Conservation (phyloP, 1,140 invertebrate species). For the Drosophila willistoni region DNA sequence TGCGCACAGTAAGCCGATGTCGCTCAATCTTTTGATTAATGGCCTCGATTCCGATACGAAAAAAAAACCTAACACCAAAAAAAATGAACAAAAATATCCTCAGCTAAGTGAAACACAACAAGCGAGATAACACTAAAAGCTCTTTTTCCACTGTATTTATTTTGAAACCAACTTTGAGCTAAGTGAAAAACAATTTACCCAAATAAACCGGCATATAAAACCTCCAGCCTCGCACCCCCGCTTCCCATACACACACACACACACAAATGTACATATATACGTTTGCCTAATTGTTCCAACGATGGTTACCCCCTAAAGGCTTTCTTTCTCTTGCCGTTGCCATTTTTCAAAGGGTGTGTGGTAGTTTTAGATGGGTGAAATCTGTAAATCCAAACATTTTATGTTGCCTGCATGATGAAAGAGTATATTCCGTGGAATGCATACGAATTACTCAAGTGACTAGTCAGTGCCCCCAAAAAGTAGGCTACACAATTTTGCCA, state of each 20-base stretch:
- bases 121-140: slow-evolving; percentile 65
- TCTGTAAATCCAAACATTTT: slow-evolving; percentile 57
- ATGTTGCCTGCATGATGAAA: slow-evolving; percentile 25
- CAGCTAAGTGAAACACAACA: slow-evolving; percentile 69
- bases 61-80: neutral
- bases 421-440: neutral
- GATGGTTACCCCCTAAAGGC: slow-evolving; percentile 30
- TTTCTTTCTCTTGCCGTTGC: slow-evolving; percentile 24
- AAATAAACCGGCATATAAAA: slow-evolving; percentile 51
- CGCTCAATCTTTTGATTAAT: slow-evolving; percentile 62
- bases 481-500: neutral
- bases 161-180: slow-evolving; percentile 74
- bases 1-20: slow-evolving; percentile 38
- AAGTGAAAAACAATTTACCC: slow-evolving; percentile 81
- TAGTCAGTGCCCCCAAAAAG: neutral
- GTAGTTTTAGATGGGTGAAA: slow-evolving; percentile 29
- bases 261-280: slow-evolving; percentile 20
- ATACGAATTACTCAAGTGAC: too few relatives aligned
- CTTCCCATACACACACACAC: slow-evolving; percentile 18
- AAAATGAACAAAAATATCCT: slow-evolving; percentile 19
- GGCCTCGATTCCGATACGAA: slow-evolving; percentile 38
- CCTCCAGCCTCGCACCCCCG: slow-evolving; percentile 20
- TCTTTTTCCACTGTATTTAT: slow-evolving; percentile 71
- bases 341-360: slow-evolving; percentile 34
- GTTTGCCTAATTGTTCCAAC: slow-evolving; percentile 66